Evolutionary conservation across 2,888 invertebrate species (phyloP), one percentile per base, ranked within the genome.

Genomic region (Hirtodrosophila alboralis): DNA sequence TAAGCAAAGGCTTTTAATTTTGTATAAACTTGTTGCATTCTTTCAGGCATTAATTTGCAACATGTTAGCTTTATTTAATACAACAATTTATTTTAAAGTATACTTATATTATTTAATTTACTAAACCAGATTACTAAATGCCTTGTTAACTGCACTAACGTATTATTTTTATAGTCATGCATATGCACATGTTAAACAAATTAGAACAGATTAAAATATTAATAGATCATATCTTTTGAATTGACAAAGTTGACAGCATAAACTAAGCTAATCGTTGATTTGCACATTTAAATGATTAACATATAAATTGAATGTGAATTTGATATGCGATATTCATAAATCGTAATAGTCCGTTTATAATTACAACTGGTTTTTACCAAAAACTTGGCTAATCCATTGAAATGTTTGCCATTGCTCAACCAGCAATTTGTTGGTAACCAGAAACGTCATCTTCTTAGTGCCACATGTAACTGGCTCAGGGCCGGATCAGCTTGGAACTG

Each of bases 281-380:
- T 67, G 49, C 49, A 34, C 53, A 28, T 38, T 36, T 36, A 21
- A 47, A 34, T 40, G 57, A 51, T 45, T 41, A 34, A 23, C 59
- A 60, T 67, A 70, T 58, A 63, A 63, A 80, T 49, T 73, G 43
- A 49, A 74, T 81, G 56, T 51, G 36, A 61, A 41, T 71, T 58
- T 51, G 36, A 61, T n/a, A 41, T 70, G 43, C 36, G 58, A 58
- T 49, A 56, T 76, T 64, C 76, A 84, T 69, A 73, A 69, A 62
- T 16, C 4, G 2, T 18, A 31, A 34, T 57, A 73, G 77, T 54
- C 44, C 49, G 68, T 38, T 56, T 45, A 57, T 60, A 70, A 74
- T 62, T 63, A 51, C 47, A 43, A 57, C 64, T 61, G 51, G 70
- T 65, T n/a, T n/a, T n/a, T 41, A 36, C 45, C 38, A 27, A 38